These are phyloP conservation scores for Pheucticus melanocephalus DNA, from an alignment of 2,113 vertebrate species.

Conservation along the genomic window DNA sequence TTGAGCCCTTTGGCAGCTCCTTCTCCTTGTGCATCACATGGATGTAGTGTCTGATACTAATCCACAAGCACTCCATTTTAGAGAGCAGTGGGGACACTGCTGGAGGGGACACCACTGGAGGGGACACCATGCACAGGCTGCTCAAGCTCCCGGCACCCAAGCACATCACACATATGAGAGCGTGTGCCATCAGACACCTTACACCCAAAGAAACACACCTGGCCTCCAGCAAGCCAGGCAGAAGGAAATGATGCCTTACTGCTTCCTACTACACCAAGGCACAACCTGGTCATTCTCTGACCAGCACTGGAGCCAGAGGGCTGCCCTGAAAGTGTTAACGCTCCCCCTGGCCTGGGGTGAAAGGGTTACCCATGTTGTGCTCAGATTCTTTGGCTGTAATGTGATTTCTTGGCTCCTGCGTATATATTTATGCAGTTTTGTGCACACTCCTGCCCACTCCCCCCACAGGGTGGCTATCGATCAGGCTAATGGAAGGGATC, in stretches of 20 bases:
- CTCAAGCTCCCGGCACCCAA: background rate
- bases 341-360: slow-evolving; percentile 78
- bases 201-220: background rate
- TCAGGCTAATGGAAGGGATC: slow-evolving; percentile 95
- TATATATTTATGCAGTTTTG: slow-evolving; percentile 95
- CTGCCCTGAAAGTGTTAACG: slow-evolving; percentile 45
- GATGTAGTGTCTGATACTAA: background rate
- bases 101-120: background rate
- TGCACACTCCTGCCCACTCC: slow-evolving; percentile 81
- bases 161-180: background rate
- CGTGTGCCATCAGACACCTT: background rate
- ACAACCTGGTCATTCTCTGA: background rate
- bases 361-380: slow-evolving; percentile 92
- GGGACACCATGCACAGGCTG: accelerated
- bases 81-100: accelerated
- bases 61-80: background rate
- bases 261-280: background rate
- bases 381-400: slow-evolving; percentile 88
- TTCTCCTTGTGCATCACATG: background rate
- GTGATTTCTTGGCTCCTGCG: slow-evolving; percentile 88
- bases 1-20: background rate
- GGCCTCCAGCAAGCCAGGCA: background rate
- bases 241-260: background rate
- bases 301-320: background rate
- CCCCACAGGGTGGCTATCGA: slow-evolving; percentile 80